Percentiles rank a stretch among this genome's conserved stretches.
phyloP scores from a whole-genome alignment of 2,888 invertebrate species.

The Papilio gigon region DNA sequence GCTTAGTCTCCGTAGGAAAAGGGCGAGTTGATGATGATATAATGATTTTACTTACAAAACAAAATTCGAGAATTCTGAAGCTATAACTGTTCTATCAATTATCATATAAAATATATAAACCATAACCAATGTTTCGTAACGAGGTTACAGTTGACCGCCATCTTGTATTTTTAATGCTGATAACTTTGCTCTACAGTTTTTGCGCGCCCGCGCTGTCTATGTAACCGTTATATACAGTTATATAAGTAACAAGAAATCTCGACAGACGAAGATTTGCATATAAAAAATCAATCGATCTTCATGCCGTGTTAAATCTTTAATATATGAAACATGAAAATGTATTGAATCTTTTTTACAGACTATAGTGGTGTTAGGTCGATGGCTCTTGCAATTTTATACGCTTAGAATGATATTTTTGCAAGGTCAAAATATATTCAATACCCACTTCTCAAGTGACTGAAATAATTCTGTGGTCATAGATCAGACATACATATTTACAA shows the following conservation, averaged over 20 bases:
- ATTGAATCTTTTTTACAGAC: not conserved
- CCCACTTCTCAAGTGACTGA: not conserved
- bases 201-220: not conserved
- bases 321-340: not conserved
- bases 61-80: too few species aligned
- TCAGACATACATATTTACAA: too few species aligned
- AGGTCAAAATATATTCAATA: not conserved
- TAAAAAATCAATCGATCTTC: slow-evolving; percentile 2
- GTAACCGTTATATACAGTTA: slow-evolving; percentile 34
- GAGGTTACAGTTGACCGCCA: not conserved
- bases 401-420: not conserved
- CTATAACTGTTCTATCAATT: not conserved
- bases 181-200: not conserved
- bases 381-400: not conserved
- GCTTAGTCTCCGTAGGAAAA: too few species aligned
- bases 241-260: slow-evolving; percentile 29
- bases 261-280: slow-evolving; percentile 22
- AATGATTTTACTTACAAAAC: too few species aligned
- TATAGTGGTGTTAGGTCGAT: not conserved
- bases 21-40: too few species aligned
- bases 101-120: not conserved
- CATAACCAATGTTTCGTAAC: slow-evolving; percentile 13
- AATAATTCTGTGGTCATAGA: too few species aligned
- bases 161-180: slow-evolving; percentile 4
- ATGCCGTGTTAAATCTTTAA: slow-evolving; percentile 5